phyloP scores from a whole-genome alignment of 2,888 invertebrate genomes.

The Hydrotaea diabolus region DNA sequence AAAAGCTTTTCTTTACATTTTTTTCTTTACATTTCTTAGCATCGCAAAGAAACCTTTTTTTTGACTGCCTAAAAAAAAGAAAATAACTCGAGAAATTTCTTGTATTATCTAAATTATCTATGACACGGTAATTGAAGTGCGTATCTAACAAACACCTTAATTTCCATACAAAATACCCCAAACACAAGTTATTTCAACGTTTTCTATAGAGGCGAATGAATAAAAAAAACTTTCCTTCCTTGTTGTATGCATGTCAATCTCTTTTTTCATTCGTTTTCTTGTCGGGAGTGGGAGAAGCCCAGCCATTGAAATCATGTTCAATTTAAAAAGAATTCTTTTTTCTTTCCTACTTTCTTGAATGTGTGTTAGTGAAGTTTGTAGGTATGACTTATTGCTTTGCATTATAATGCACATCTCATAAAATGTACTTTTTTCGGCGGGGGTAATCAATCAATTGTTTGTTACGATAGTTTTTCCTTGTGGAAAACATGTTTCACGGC shows the following conservation, averaged over 20 bases:
- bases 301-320: conserved; percentile 64
- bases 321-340: conserved; percentile 60
- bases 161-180: conserved; percentile 35
- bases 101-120: conserved; percentile 54
- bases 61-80: conserved; percentile 3
- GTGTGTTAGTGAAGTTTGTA: not conserved
- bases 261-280: conserved; percentile 1
- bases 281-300: conserved; percentile 11
- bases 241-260: conserved; percentile 61
- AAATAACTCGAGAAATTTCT: conserved; percentile 24
- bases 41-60: not conserved
- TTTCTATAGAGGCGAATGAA: conserved; percentile 1
- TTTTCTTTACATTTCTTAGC: not conserved
- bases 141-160: conserved; percentile 64
- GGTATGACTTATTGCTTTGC: conserved; percentile 59
- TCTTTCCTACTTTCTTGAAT: not conserved
- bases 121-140: conserved; percentile 65
- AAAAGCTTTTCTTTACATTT: not conserved
- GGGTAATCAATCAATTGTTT: conserved; percentile 66
- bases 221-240: conserved; percentile 63
- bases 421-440: conserved; percentile 31
- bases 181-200: conserved; percentile 22
- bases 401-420: conserved; percentile 54
- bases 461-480: conserved; percentile 55
- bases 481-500: conserved; percentile 34